phyloP scores from a whole-genome alignment of 2,797 vertebrate genomes.

The Sebastes baramenuke region DNA sequence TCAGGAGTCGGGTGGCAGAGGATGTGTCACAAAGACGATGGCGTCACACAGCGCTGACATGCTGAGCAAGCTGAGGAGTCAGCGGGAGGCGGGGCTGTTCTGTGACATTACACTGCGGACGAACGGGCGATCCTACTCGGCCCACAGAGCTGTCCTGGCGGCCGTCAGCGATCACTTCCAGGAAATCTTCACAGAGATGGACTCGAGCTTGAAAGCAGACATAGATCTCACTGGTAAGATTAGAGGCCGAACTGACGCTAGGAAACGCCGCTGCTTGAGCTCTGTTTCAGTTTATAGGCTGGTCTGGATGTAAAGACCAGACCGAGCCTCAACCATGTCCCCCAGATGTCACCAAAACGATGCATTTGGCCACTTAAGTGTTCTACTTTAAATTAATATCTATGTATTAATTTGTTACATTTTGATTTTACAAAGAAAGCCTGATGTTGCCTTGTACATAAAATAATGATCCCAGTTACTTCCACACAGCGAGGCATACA shows the following conservation, averaged over 20 bases:
- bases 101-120: conserved; percentile 86
- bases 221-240: conserved; percentile 84
- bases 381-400: background rate
- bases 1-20: conserved; percentile 44
- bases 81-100: conserved; percentile 84
- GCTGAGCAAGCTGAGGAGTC: conserved; percentile 82
- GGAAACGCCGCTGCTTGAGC: background rate
- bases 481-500: too few relatives aligned
- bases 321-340: background rate
- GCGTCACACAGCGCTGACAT: conserved; percentile 76
- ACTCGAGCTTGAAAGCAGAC: conserved; percentile 74
- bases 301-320: background rate
- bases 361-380: background rate
- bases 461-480: too few relatives aligned
- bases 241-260: background rate
- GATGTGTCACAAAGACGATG: conserved; percentile 80
- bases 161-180: conserved; percentile 89
- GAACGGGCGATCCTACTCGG: conserved; percentile 76
- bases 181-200: conserved; percentile 85
- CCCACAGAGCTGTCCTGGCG: conserved; percentile 85
- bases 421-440: too few relatives aligned
- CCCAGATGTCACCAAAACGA: background rate
- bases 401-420: too few relatives aligned
- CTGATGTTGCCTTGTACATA: too few relatives aligned
- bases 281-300: background rate